Percentiles rank a stretch among this genome's conserved stretches.
Evolutionary conservation across 2,797 vertebrate species (phyloP).

Genomic region (Myotis myotis): DNA sequence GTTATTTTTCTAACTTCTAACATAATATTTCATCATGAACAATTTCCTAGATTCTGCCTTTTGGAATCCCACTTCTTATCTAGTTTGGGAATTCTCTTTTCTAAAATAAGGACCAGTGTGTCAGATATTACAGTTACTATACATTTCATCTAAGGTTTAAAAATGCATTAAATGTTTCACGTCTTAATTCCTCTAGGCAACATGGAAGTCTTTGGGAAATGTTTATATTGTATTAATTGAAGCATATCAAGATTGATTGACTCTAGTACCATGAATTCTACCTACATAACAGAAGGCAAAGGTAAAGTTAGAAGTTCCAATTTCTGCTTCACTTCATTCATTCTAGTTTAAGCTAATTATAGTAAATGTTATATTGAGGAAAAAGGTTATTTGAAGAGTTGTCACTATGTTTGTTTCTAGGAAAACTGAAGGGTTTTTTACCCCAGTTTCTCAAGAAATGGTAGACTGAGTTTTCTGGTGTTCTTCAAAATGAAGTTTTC

Average conservation of each 20-base stretch:
- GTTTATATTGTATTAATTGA: conserved; percentile 26
- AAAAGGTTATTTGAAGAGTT: conserved; percentile 17
- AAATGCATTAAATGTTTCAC: not conserved
- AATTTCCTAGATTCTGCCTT: not conserved
- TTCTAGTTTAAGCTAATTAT: not conserved
- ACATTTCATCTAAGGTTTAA: not conserved
- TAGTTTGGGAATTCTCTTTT: not conserved
- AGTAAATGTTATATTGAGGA: not conserved
- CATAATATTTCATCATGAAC: not conserved
- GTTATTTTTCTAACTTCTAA: conserved; percentile 50
- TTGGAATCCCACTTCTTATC: not conserved
- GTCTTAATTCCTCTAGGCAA: not conserved
- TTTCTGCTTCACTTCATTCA: not conserved
- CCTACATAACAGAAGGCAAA: not conserved
- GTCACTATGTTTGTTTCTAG: not conserved
- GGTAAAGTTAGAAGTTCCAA: not conserved
- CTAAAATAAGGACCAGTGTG: not conserved
- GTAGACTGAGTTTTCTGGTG: not conserved
- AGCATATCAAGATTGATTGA: not conserved
- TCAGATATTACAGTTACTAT: not conserved
- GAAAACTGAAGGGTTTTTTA: not conserved
- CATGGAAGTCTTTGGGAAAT: not conserved
- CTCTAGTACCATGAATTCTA: not conserved
- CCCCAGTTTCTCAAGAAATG: not conserved
- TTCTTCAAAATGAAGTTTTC: not conserved